Percentiles rank a stretch among this genome's conserved stretches.
Conservation (phyloP, 2,113 vertebrate genomes). For the Lepidothrix coronata region DNA sequence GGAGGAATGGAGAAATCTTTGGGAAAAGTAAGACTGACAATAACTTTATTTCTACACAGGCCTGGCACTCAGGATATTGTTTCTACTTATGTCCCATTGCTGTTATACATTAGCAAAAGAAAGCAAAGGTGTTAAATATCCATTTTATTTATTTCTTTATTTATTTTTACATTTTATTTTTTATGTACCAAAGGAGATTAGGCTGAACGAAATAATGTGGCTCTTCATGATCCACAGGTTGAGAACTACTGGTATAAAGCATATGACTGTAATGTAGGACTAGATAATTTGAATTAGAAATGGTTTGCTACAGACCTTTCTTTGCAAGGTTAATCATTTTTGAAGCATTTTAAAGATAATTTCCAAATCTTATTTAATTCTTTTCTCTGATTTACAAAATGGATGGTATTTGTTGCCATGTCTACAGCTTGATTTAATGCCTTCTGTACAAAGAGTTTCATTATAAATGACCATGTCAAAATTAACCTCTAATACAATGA, state of each 20-base stretch:
- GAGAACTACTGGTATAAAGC: neutral
- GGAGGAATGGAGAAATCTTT: neutral
- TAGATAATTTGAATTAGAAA: neutral
- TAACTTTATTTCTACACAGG: neutral
- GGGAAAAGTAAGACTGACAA: neutral
- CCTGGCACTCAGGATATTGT: neutral
- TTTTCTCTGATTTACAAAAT: neutral
- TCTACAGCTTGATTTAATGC: neutral
- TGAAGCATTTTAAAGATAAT: neutral
- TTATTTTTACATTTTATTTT: neutral
- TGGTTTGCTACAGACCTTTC: neutral
- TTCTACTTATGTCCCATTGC: neutral
- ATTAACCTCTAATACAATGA: constrained; percentile 21
- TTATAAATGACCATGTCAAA: constrained; percentile 13
- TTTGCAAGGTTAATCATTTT: neutral
- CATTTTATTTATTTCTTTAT: neutral
- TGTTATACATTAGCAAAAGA: neutral
- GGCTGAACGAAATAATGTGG: neutral
- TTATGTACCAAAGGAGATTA: neutral
- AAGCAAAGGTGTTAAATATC: neutral
- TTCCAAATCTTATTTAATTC: neutral
- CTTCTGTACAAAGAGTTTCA: neutral
- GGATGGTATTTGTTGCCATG: neutral
- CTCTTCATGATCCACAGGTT: neutral
- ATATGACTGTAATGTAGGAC: neutral